These are phyloP conservation scores for Drosophila repletoides DNA, from an alignment of 1,140 invertebrate genomes.

Conservation along the genomic window DNA sequence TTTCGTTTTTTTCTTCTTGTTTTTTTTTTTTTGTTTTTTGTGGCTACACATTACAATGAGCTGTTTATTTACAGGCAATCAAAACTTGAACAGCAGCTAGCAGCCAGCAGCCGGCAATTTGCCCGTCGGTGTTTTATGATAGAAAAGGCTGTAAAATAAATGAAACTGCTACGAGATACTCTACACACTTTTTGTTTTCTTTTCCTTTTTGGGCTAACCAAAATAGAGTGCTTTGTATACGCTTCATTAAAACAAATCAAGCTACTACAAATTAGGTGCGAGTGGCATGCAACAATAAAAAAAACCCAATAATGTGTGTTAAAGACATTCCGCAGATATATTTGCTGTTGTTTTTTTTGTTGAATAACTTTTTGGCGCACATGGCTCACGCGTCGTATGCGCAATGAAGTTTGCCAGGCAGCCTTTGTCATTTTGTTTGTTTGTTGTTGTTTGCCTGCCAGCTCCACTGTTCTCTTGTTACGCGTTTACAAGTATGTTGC, in stretches of 20 bases:
- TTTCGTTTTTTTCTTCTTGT: too few species aligned
- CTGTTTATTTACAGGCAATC: slow-evolving; percentile 72
- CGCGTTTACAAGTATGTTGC: slow-evolving; percentile 53
- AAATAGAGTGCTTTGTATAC: too few species aligned
- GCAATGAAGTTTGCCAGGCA: slow-evolving; percentile 42
- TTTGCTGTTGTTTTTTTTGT: too few species aligned
- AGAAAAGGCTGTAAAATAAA: too few species aligned
- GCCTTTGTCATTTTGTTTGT: slow-evolving; percentile 38
- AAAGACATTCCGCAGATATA: slow-evolving; percentile 52
- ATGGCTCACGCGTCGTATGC: slow-evolving; percentile 45
- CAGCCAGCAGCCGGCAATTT: slow-evolving; percentile 30
- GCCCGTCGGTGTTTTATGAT: slow-evolving; percentile 15
- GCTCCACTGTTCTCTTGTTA: slow-evolving; percentile 29
- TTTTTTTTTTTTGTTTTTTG: slow-evolving; percentile 59
- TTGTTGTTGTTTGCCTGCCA: slow-evolving; percentile 4
- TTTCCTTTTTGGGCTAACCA: too few species aligned
- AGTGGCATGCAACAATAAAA: slow-evolving; percentile 33
- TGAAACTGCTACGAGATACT: background rate
- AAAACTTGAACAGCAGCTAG: slow-evolving; percentile 58
- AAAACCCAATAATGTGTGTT: slow-evolving; percentile 53
- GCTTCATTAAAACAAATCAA: background rate
- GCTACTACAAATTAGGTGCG: slow-evolving; percentile 11
- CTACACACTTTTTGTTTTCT: too few species aligned
- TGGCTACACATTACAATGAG: slow-evolving; percentile 59
- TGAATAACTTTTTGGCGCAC: background rate